Evolutionary conservation across 2,797 vertebrate species (phyloP), one percentile per base, ranked within the genome.

Genomic region (Propithecus perrieri): DNA sequence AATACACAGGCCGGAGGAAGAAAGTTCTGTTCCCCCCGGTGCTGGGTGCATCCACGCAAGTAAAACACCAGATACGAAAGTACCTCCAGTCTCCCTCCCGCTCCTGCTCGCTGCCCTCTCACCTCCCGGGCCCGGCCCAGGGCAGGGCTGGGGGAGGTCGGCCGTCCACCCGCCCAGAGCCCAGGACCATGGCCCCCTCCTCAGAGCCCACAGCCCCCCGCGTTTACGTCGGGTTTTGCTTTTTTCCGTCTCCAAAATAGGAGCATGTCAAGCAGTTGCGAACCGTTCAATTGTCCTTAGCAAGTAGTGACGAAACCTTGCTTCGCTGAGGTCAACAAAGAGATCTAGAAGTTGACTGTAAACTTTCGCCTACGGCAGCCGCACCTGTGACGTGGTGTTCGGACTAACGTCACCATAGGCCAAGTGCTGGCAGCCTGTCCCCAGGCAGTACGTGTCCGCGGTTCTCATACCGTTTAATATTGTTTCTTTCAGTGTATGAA

Each of bases 151-250:
- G 15, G 4, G 30, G 72, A 18, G 43, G 28, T 24, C 43, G 28
- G 72, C 48, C 0, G 26, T 26, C 41, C n/a, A 1, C 24, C 26
- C 71, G 26, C 15, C 6, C 65, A 33, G 18, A 10, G 3, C 26
- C 30, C 0, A 0, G 35, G 5, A 12, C 22, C 0, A 5, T 3
- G 0, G 67, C 33, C 12, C 38, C 38, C 38, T 38, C 4, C 43
- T 57, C 41, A 3, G 55, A 30, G 28, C 24, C 17, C 18, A 24
- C 1, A 18, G 89, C 15, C 43, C 17, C 0, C 4, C 4, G 35
- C 0, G 10, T 12, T n/a, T 13, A 22, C 18, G 9, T 15, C 41
- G 28, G 53, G 28, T 8, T 46, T n/a, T 12, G 10, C 48, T 35
- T 38, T 17, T 35, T 20, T 28, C 33, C 26, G 8, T 48, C 11